Conservation (phyloP, 2,113 vertebrate genomes). For the Istiophorus platypterus region DNA sequence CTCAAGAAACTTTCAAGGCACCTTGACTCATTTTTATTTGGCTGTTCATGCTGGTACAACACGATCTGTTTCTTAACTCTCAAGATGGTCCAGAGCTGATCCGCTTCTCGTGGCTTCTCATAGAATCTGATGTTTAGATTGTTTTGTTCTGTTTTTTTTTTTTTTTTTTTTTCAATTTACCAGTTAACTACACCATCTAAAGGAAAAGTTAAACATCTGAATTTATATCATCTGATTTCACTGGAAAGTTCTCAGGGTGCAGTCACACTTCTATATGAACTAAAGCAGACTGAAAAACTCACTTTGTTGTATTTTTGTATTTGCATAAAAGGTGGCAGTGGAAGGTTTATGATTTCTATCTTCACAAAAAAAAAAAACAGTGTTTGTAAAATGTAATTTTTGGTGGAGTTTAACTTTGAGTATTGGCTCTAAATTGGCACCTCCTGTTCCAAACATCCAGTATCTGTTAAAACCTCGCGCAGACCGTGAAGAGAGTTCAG, state of each 20-base stretch:
- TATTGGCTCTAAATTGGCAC: neutral
- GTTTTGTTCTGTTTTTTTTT: too few species aligned
- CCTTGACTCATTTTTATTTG: constrained; percentile 37
- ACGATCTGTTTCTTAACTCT: constrained; percentile 62
- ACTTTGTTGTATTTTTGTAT: constrained; percentile 53
- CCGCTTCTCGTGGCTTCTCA: constrained; percentile 5
- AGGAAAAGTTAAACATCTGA: constrained; percentile 1
- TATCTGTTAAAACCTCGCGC: neutral
- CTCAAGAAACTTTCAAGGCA: constrained; percentile 60
- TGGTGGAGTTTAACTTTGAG: constrained; percentile 1
- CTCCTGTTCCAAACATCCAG: neutral
- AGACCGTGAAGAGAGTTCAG: constrained; percentile 63
- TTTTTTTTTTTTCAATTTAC: constrained; percentile 4
- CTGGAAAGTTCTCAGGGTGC: constrained; percentile 70
- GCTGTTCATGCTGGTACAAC: constrained; percentile 14
- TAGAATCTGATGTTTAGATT: constrained; percentile 27
- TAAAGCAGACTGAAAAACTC: constrained; percentile 24
- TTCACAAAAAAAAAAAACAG: neutral
- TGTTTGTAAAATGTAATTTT: neutral
- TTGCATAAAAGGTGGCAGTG: neutral
- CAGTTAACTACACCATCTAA: neutral
- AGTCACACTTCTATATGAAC: constrained; percentile 45
- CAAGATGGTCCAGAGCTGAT: constrained; percentile 30
- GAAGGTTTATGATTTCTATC: constrained; percentile 15
- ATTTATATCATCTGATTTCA: constrained; percentile 19